These are phyloP conservation scores for Pristionchus maxplancki DNA, from an alignment of 2,888 invertebrate genomes.

Conservation along the genomic window DNA sequence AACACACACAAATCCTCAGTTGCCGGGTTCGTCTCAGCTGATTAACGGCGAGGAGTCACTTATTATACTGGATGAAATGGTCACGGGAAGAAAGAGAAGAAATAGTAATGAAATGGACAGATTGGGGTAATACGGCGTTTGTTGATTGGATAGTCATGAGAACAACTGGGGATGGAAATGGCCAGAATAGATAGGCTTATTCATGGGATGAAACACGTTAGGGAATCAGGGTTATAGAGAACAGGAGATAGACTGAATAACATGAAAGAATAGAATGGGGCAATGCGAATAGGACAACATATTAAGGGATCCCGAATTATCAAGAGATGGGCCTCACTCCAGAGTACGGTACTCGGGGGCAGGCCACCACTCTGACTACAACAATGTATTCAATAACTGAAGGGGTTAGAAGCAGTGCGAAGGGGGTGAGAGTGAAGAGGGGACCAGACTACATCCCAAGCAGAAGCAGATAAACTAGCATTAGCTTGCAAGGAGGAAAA, in stretches of 20 bases:
- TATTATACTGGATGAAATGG: slow-evolving; percentile 10
- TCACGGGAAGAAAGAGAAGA: neutral
- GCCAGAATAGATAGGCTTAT: slow-evolving; percentile 24
- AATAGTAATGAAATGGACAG: slow-evolving; percentile 15
- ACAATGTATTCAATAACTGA: neutral
- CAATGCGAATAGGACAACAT: neutral
- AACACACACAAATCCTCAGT: neutral
- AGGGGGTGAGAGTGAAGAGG: neutral
- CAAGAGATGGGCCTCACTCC: neutral
- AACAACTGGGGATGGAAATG: slow-evolving; percentile 29
- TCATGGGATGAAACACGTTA: slow-evolving; percentile 23
- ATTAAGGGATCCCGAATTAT: slow-evolving; percentile 19
- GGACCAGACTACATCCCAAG: slow-evolving; percentile 28
- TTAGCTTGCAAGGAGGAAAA: neutral
- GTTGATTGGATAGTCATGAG: slow-evolving; percentile 35
- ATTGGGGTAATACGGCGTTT: slow-evolving; percentile 18
- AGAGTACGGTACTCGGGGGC: neutral
- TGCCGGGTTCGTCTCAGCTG: slow-evolving; percentile 23
- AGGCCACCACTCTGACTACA: neutral
- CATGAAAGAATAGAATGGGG: slow-evolving; percentile 16
- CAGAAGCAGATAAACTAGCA: slow-evolving; percentile 11
- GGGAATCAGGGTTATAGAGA: slow-evolving; percentile 21
- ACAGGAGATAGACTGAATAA: neutral
- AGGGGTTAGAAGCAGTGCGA: slow-evolving; percentile 13
- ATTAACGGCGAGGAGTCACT: slow-evolving; percentile 4